phyloP scores from a whole-genome alignment of 2,113 vertebrate genomes.

The Syngnathoides biaculeatus region DNA sequence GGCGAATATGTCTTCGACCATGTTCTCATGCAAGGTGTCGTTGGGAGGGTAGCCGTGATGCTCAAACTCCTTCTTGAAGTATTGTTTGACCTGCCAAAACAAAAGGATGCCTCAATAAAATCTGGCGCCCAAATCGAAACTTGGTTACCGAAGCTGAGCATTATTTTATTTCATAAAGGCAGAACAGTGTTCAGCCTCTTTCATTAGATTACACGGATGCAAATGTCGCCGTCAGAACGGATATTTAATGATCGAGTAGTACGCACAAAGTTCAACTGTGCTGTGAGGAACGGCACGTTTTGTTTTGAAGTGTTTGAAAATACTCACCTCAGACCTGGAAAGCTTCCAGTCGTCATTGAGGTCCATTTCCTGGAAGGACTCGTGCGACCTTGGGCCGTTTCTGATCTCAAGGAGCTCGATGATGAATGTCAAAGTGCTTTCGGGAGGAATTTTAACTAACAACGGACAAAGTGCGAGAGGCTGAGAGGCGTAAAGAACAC shows the following conservation, averaged over 20 bases:
- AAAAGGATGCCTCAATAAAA: conserved; percentile 17
- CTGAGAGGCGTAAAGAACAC: neutral
- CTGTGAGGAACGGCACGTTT: neutral
- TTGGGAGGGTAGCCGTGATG: conserved; percentile 86
- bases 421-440: conserved; percentile 89
- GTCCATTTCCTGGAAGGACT: conserved; percentile 98
- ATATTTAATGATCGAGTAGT: neutral
- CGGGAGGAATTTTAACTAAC: conserved; percentile 93
- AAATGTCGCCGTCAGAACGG: too few relatives aligned
- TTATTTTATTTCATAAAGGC: too few relatives aligned
- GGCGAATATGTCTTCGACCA: conserved; percentile 90
- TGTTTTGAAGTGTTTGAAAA: neutral
- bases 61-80: conserved; percentile 92
- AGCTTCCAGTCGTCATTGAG: conserved; percentile 97
- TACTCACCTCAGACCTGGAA: conserved; percentile 84
- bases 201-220: too few relatives aligned
- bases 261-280: neutral
- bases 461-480: neutral
- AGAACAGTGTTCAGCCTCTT: too few relatives aligned
- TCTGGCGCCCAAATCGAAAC: too few relatives aligned
- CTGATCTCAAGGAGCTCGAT: conserved; percentile 91
- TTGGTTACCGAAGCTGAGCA: neutral
- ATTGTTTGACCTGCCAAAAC: conserved; percentile 83
- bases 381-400: conserved; percentile 93
- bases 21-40: conserved; percentile 88